phyloP scores from a whole-genome alignment of 2,797 vertebrate species.

The Fringilla coelebs region DNA sequence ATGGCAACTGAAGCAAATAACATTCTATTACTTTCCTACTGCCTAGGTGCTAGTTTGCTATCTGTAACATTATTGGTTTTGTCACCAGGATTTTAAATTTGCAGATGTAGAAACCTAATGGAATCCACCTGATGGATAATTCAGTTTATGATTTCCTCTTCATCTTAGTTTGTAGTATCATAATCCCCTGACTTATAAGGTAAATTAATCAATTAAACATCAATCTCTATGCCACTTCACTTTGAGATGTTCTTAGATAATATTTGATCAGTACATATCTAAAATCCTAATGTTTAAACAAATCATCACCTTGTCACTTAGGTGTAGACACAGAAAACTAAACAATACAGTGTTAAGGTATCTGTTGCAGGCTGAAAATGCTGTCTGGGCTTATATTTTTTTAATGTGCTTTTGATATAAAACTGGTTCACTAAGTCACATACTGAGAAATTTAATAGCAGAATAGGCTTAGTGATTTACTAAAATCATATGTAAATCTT shows the following conservation, averaged over 20 bases:
- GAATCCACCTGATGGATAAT: not conserved
- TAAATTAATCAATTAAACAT: slow-evolving; percentile 60
- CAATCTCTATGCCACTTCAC: slow-evolving; percentile 13
- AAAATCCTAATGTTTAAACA: slow-evolving; percentile 22
- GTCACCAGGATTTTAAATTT: not conserved
- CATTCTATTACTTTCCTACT: not conserved
- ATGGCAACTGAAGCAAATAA: not conserved
- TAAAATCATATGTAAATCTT: slow-evolving; percentile 52
- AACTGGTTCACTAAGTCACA: not conserved
- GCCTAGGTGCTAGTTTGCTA: not conserved
- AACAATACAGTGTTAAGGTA: not conserved
- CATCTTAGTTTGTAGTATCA: not conserved
- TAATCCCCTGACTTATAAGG: not conserved
- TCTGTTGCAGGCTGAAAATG: not conserved
- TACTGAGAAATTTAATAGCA: slow-evolving; percentile 32
- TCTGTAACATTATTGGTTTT: not conserved
- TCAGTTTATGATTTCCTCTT: not conserved
- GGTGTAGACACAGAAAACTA: not conserved
- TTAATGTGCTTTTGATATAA: slow-evolving; percentile 32
- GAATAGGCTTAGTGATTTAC: slow-evolving; percentile 32
- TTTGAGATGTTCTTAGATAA: slow-evolving; percentile 40
- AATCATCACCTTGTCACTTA: not conserved
- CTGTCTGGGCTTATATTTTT: slow-evolving; percentile 33
- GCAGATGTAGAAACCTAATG: not conserved
- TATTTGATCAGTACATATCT: slow-evolving; percentile 31